Percentiles rank a stretch among this genome's conserved stretches.
Evolutionary conservation across 35 echinoderm and acorn worm genomes (phyloP).

Genomic region (Acanthaster planci): DNA sequence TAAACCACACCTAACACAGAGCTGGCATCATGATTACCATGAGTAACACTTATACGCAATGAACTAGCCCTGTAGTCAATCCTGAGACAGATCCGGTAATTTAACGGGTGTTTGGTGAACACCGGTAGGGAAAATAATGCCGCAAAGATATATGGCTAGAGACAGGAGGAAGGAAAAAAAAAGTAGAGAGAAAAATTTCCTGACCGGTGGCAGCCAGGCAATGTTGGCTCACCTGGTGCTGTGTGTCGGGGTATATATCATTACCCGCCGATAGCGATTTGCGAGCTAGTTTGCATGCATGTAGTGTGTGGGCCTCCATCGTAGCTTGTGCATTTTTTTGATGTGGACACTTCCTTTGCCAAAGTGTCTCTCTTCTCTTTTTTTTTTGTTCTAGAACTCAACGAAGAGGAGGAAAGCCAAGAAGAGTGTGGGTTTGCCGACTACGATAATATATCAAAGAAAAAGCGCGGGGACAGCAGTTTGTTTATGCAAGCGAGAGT

Average conservation of each 20-base stretch:
- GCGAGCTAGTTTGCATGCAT: slow-evolving; percentile 2
- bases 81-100: not conserved
- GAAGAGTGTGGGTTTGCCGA: not conserved
- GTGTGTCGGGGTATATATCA: not conserved
- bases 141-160: not conserved
- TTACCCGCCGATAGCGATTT: slow-evolving; percentile 19
- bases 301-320: not conserved
- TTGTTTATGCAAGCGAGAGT: slow-evolving; percentile 17
- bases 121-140: not conserved
- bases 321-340: not conserved
- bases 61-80: not conserved
- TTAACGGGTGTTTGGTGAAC: not conserved
- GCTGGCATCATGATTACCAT: too few species aligned
- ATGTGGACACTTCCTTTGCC: too few species aligned
- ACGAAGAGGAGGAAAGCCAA: slow-evolving; percentile 3
- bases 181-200: not conserved
- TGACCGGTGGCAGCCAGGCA: not conserved
- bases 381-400: not conserved
- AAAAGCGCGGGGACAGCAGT: not conserved
- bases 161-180: not conserved
- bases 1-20: too few species aligned
- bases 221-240: slow-evolving; percentile 15
- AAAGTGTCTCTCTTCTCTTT: too few species aligned
- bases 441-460: not conserved
- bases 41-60: not conserved